Evolutionary conservation across 2,797 vertebrate genomes (phyloP).

Genomic region (Sebastes itinus): DNA sequence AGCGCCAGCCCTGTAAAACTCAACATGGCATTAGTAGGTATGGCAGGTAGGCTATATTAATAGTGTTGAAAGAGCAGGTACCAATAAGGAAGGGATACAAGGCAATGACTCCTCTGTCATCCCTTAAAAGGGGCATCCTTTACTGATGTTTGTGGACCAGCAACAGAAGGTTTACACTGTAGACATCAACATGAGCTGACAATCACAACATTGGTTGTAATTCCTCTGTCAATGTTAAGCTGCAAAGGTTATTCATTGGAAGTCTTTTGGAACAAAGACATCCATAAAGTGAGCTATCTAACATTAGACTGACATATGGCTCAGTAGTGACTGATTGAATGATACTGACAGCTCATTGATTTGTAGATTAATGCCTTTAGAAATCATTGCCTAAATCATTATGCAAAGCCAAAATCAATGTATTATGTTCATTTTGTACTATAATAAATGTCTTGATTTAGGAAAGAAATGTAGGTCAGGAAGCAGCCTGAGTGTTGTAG

Average conservation of each 20-base stretch:
- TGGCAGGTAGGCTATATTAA: background rate
- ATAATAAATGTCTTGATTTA: slow-evolving; percentile 44
- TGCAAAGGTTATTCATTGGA: slow-evolving; percentile 28
- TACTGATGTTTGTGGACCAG: slow-evolving; percentile 1
- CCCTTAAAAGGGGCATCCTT: slow-evolving; percentile 36
- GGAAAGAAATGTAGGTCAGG: slow-evolving; percentile 13
- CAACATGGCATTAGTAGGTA: background rate
- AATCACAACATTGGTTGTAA: background rate
- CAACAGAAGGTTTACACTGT: slow-evolving; percentile 8
- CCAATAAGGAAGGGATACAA: background rate
- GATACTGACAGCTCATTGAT: slow-evolving; percentile 50
- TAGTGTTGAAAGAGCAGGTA: background rate
- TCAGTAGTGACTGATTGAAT: slow-evolving; percentile 33
- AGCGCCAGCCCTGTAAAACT: background rate
- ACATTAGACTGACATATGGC: slow-evolving; percentile 32
- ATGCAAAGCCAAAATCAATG: slow-evolving; percentile 33
- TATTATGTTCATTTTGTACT: slow-evolving; percentile 40
- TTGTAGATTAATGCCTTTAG: slow-evolving; percentile 41
- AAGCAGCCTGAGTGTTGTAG: background rate
- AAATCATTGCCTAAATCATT: slow-evolving; percentile 55
- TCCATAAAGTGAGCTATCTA: slow-evolving; percentile 12
- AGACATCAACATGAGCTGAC: background rate
- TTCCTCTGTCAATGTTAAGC: slow-evolving; percentile 21
- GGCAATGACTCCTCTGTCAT: background rate
- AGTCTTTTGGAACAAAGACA: slow-evolving; percentile 11